Base-by-base conservation (phyloP, 2,797 vertebrate species). In the Syngnathus rostellatus region DNA sequence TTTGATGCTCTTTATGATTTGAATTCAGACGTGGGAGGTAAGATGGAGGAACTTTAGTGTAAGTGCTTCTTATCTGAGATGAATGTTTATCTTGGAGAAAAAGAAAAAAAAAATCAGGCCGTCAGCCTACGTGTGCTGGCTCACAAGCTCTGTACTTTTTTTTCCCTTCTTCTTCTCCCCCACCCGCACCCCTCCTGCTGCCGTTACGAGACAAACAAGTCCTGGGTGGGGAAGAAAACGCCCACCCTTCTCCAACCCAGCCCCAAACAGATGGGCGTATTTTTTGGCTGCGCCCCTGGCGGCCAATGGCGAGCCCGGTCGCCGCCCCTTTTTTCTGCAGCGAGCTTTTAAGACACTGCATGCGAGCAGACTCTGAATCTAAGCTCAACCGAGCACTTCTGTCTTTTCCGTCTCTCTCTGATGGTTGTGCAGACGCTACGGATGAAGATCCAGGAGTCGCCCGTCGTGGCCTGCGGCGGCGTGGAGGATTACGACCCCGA, bases 371-470 rank as follows among this genome's bases (percentile, higher is more conserved):
- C 63, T 83, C 85, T 75, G 87, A 78, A 83, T 85, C 87, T 88
- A 87, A 87, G 90, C 43, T 65, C 60, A 45, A 62, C 10, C 21
- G n/a, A 45, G 21, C 76, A 83, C 70, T 68, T 75, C 74, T 85
- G 16, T 75, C 40, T 74, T 72, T 43, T 45, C 71, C 70, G 72
- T 65, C 66, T 68, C 65, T 72, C 81, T 86, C 85, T 81, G 75
- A 88, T 88, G 82, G 84, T 87, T 72, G 72, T 93, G 78, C 91
- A 94, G 95, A 90, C 87, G 77, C 77, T 90, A 63, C 83, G 81
- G 71, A 98, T 98, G 97, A 98, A 98, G 92, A 98, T 99, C 81
- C 95, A 95, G 90, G 97, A 98, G 83, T 91, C 90, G 77, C 86
- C 92, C 62, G 87, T 86, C 72, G 67, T 84, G 63, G 82, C 84